Evolutionary conservation across 2,113 vertebrate species (phyloP).

Genomic region (Egretta garzetta): DNA sequence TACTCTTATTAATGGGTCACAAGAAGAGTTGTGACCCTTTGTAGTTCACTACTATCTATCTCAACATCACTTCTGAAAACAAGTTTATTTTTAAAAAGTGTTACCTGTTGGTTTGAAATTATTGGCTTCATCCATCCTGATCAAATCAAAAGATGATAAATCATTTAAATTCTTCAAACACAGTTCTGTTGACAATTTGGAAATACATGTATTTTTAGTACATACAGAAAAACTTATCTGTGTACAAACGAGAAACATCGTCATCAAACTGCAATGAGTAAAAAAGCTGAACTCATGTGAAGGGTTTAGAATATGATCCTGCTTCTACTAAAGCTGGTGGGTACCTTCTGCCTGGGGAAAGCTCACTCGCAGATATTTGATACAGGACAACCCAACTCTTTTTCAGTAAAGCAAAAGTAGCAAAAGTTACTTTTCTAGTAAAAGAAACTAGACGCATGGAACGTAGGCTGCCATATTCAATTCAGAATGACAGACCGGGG

Average conservation of each 20-base stretch:
- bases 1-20: background rate
- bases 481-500: background rate
- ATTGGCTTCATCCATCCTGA: slow-evolving; percentile 90
- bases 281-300: background rate
- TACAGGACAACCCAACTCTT: background rate
- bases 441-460: background rate
- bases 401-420: background rate
- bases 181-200: slow-evolving; percentile 81
- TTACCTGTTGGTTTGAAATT: slow-evolving; percentile 95
- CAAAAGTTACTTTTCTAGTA: no score
- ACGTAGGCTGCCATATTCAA: background rate
- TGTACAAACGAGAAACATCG: background rate
- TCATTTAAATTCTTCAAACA: slow-evolving; percentile 94
- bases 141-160: slow-evolving; percentile 88
- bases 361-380: background rate
- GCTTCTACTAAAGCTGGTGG: background rate
- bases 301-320: background rate
- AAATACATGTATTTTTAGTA: slow-evolving; percentile 36
- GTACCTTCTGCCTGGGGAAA: background rate
- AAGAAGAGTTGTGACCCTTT: background rate
- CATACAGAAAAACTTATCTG: background rate
- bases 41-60: background rate
- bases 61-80: background rate
- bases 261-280: background rate
- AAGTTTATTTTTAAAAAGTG: background rate